These are phyloP conservation scores for Euwallacea similis DNA, from an alignment of 1,140 invertebrate genomes.

Conservation along the genomic window DNA sequence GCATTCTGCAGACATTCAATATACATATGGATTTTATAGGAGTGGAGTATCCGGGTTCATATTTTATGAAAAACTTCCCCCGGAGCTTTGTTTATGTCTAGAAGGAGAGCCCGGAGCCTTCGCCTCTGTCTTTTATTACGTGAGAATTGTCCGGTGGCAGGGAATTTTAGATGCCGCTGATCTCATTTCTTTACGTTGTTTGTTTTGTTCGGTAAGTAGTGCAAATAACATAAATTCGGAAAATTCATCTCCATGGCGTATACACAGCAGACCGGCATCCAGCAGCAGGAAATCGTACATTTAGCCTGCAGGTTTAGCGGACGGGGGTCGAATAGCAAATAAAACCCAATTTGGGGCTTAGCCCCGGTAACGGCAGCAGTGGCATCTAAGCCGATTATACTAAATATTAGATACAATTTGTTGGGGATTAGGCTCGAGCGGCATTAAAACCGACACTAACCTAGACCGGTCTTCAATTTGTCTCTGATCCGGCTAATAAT, in stretches of 20 bases:
- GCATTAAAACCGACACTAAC: constrained; percentile 38
- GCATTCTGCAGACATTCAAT: constrained; percentile 9
- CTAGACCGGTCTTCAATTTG: constrained; percentile 42
- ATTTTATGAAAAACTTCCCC: constrained; percentile 8
- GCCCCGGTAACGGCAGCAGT: constrained; percentile 32
- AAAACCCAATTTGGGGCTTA: constrained; percentile 30
- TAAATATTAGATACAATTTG: constrained; percentile 53
- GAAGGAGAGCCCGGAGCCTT: neutral
- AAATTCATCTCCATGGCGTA: too few species aligned
- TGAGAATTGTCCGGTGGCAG: neutral
- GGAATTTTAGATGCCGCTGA: neutral
- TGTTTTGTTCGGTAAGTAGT: too few species aligned
- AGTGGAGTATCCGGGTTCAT: constrained; percentile 1
- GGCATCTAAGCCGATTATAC: constrained; percentile 49
- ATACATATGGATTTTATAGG: constrained; percentile 16
- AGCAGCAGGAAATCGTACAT: too few species aligned
- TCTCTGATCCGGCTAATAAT: constrained; percentile 48
- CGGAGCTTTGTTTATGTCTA: neutral
- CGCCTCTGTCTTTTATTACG: neutral
- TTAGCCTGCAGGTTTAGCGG: neutral
- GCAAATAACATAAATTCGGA: too few species aligned
- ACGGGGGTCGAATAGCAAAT: constrained; percentile 15
- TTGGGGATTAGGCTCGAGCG: constrained; percentile 45
- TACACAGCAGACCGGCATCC: too few species aligned
- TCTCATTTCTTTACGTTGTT: neutral